Conservation (phyloP, 2,113 vertebrate genomes). For the Pipa parva region DNA sequence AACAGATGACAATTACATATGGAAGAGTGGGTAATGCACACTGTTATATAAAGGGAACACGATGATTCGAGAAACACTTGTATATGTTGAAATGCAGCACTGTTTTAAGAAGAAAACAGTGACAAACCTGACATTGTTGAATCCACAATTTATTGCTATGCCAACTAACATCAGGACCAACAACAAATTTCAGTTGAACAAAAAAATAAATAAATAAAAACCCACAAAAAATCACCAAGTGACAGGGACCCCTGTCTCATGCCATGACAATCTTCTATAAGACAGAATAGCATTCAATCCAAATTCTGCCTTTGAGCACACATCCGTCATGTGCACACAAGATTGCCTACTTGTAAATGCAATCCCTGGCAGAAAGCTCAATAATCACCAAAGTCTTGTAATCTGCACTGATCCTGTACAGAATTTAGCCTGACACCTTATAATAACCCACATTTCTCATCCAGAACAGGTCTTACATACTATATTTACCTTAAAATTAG, state of each 20-base stretch:
- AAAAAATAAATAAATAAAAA: no score
- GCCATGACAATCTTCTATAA: slow-evolving; percentile 5
- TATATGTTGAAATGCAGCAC: no score
- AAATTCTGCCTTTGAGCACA: slow-evolving; percentile 9
- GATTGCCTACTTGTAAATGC: slow-evolving; percentile 1
- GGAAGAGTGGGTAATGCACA: no score
- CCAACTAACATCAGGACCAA: no score
- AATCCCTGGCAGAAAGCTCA: background rate
- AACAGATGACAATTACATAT: no score
- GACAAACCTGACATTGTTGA: no score
- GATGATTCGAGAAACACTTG: no score
- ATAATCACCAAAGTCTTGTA: background rate
- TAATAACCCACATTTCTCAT: no score
- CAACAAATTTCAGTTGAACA: no score
- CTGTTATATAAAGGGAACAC: no score
- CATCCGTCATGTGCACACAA: slow-evolving; percentile 27
- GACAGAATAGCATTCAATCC: slow-evolving; percentile 4
- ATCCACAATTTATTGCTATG: no score
- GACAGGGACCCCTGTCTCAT: slow-evolving; percentile 14
- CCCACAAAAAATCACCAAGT: slow-evolving; percentile 12
- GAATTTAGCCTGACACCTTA: background rate
- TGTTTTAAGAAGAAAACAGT: no score
- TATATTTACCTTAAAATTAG: background rate
- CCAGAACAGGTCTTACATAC: background rate
- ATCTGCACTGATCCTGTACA: background rate